phyloP scores from a whole-genome alignment of 2,888 invertebrate species.

The Tryphoninae sp. region DNA sequence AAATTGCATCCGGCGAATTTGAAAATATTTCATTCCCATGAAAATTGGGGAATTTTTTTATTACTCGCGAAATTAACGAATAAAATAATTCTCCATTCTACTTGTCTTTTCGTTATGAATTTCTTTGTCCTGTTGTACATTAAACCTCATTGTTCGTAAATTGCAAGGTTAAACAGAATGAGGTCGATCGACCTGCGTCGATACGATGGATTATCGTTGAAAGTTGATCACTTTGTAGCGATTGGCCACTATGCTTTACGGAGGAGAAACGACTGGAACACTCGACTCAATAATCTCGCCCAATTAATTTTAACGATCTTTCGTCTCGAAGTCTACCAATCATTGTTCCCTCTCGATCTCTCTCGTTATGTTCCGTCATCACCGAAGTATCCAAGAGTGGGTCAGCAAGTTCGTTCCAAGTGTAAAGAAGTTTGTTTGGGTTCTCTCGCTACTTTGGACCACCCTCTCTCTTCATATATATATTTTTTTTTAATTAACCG shows the following conservation, averaged over 20 bases:
- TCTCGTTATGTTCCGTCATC: constrained; percentile 42
- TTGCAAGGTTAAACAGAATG: background rate
- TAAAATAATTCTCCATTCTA: background rate
- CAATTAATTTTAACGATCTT: constrained; percentile 44
- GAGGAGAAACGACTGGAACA: background rate
- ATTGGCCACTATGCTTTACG: background rate
- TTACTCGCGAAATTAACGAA: too few species aligned
- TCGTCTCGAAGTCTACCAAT: background rate
- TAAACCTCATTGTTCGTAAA: background rate
- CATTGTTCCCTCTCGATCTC: constrained; percentile 7
- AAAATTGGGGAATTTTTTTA: too few species aligned
- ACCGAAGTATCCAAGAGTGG: constrained; percentile 9
- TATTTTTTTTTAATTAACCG: constrained; percentile 39
- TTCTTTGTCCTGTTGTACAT: background rate
- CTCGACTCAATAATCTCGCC: constrained; percentile 15
- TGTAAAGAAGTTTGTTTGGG: constrained; percentile 30
- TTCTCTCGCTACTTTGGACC: background rate
- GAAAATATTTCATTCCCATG: too few species aligned
- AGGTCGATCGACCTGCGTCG: background rate
- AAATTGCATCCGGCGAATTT: too few species aligned
- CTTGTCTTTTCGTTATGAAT: background rate
- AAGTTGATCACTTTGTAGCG: background rate
- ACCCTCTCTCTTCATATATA: background rate
- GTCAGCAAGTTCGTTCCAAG: constrained; percentile 23
- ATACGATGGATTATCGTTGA: background rate